A percentile compares a stretch with the other conserved stretches of the same genome.
Conservation (phyloP, 53 echinoderm and acorn worm genomes). For the Apostichopus leukothele region DNA sequence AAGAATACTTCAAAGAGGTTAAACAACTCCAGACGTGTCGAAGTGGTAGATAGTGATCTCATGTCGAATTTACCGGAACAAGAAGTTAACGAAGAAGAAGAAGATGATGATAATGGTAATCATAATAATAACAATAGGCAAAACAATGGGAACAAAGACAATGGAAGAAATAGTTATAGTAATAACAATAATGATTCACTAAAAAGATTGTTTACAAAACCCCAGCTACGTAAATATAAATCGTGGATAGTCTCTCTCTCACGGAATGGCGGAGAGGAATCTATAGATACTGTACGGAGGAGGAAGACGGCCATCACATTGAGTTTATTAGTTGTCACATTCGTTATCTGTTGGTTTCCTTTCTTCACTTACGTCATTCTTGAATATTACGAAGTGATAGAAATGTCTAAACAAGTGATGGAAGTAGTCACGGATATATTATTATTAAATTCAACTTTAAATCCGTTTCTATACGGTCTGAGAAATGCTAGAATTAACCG, state of each 20-base stretch:
- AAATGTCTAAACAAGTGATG: neutral
- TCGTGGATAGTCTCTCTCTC: neutral
- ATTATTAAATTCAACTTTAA: constrained; percentile 17
- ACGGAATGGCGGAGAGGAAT: neutral
- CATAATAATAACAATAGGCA: neutral
- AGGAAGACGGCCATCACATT: constrained; percentile 35
- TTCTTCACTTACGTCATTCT: constrained; percentile 33
- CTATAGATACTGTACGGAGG: neutral
- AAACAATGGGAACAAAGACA: neutral
- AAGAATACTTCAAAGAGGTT: constrained; percentile 17
- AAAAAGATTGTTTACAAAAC: neutral
- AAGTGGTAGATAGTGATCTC: constrained; percentile 4
- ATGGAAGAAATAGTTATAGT: neutral
- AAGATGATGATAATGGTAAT: neutral
- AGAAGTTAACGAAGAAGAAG: neutral
- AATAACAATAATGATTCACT: neutral
- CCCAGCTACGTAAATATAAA: constrained; percentile 13
- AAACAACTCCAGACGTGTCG: neutral
- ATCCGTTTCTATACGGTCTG: constrained; percentile 39
- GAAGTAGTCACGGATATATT: constrained; percentile 17
- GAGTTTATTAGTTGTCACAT: neutral
- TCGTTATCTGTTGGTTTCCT: constrained; percentile 39
- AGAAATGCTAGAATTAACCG: constrained; percentile 15
- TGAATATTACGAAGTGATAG: constrained; percentile 23
- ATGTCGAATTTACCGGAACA: neutral